phyloP scores from a whole-genome alignment of 2,113 vertebrate species.

The Chionomys nivalis region DNA sequence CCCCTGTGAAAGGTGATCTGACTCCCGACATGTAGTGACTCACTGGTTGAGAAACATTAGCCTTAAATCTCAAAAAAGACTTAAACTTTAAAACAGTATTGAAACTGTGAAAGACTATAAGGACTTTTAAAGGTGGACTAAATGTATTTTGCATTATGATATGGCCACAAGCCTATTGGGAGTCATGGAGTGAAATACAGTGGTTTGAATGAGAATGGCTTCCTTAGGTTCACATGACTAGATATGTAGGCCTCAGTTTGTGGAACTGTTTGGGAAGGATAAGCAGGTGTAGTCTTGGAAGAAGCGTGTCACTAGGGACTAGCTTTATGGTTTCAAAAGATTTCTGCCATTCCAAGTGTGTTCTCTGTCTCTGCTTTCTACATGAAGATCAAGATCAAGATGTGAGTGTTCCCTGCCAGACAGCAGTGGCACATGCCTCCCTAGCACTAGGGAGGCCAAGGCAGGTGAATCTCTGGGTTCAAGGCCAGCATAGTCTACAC shows the following conservation, averaged over 20 bases:
- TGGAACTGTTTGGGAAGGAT: neutral
- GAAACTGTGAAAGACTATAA: neutral
- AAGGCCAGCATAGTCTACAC: neutral
- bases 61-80: neutral
- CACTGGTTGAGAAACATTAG: neutral
- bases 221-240: neutral
- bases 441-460: neutral
- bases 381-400: neutral
- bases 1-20: neutral
- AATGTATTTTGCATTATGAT: neutral
- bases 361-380: neutral
- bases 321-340: neutral
- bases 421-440: neutral
- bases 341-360: neutral
- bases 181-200: neutral
- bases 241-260: neutral
- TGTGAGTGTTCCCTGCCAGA: neutral
- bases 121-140: neutral
- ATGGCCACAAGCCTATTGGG: neutral
- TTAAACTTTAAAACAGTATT: neutral
- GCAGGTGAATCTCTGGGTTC: neutral
- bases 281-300: neutral
- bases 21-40: neutral
- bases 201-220: neutral
- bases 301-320: neutral